These are phyloP conservation scores for Saturnia pavonia DNA, from an alignment of 2,888 invertebrate species.

Conservation along the genomic window DNA sequence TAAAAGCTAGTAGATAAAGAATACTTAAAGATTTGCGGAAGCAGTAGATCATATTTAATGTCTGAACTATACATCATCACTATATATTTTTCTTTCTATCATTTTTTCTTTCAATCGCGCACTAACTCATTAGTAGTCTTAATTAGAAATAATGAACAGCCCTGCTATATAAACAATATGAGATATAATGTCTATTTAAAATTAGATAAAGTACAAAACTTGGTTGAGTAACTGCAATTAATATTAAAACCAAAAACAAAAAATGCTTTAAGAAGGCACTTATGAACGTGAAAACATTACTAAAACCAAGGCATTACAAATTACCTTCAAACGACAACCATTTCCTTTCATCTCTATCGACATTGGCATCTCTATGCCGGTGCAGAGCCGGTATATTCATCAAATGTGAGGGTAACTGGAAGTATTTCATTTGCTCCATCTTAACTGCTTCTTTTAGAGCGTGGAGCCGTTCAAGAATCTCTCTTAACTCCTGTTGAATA, in stretches of 20 bases:
- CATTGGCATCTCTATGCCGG: conserved; percentile 72
- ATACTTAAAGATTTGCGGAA: background rate
- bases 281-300: too few species aligned
- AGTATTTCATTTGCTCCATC: conserved; percentile 56
- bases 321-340: conserved; percentile 78
- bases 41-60: background rate
- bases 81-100: too few species aligned
- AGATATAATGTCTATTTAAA: too few species aligned
- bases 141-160: too few species aligned
- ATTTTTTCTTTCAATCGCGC: too few species aligned
- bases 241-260: too few species aligned
- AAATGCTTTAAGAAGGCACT: too few species aligned
- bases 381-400: conserved; percentile 65
- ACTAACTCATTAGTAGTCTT: too few species aligned
- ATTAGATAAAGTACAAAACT: too few species aligned
- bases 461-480: conserved; percentile 66
- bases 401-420: conserved; percentile 61
- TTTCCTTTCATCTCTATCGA: conserved; percentile 72
- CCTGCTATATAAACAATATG: too few species aligned
- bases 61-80: background rate
- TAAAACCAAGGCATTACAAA: background rate
- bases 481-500: conserved; percentile 58
- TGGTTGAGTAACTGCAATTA: background rate
- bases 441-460: conserved; percentile 66
- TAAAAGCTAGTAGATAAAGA: background rate